Evolutionary conservation across 2,113 vertebrate genomes (phyloP).

Genomic region (Epinephelus fuscoguttatus): DNA sequence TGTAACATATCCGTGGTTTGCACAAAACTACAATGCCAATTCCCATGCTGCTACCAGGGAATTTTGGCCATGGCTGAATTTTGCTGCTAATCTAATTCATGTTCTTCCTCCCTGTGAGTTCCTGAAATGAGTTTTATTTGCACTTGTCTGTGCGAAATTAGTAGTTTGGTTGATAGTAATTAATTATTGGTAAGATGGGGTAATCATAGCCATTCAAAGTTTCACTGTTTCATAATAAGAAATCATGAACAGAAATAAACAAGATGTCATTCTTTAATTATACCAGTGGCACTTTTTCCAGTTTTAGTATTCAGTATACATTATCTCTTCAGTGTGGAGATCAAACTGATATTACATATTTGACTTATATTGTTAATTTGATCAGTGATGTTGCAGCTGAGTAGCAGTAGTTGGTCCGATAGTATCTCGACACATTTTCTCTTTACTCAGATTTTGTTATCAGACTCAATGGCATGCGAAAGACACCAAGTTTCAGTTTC

Average conservation of each 20-base stretch:
- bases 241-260: not conserved
- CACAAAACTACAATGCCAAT: not conserved
- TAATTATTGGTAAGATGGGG: not conserved
- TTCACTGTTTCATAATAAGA: not conserved
- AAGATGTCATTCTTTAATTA: not conserved
- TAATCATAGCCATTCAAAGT: not conserved
- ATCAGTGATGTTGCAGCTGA: not conserved
- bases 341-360: not conserved
- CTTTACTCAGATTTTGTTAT: not conserved
- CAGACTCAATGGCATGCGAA: not conserved
- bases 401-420: not conserved
- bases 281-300: not conserved
- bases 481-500: not conserved
- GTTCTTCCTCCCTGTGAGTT: not conserved
- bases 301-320: not conserved
- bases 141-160: not conserved
- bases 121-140: not conserved
- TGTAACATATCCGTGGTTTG: no score
- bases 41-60: not conserved
- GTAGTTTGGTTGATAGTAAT: not conserved
- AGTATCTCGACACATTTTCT: not conserved
- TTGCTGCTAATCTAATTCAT: not conserved
- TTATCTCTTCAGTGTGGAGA: not conserved
- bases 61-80: no score
- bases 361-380: not conserved